Evolutionary conservation across 1,140 invertebrate species (phyloP).

Genomic region (Drosophila hydei): DNA sequence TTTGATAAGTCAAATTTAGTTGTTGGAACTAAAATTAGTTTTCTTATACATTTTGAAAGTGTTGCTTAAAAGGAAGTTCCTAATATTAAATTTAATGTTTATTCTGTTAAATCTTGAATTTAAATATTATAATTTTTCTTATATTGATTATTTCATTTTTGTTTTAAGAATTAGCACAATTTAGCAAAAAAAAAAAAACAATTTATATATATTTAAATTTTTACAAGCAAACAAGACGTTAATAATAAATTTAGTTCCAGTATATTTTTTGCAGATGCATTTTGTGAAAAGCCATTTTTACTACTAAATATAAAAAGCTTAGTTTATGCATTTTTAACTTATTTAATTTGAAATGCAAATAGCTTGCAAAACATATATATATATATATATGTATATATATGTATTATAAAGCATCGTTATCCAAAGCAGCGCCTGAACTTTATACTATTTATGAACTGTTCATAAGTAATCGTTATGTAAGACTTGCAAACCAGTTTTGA

Average conservation of each 20-base stretch:
- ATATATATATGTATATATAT: neutral
- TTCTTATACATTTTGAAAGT: too few relatives aligned
- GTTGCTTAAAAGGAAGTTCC: too few relatives aligned
- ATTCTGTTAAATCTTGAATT: too few relatives aligned
- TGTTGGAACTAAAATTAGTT: too few relatives aligned
- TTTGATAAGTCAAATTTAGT: too few relatives aligned
- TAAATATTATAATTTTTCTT: too few relatives aligned
- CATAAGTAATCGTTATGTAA: slow-evolving; percentile 19
- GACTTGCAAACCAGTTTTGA: slow-evolving; percentile 35
- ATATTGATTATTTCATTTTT: too few relatives aligned
- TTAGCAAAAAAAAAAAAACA: too few relatives aligned
- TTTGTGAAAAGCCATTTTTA: neutral
- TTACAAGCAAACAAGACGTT: neutral
- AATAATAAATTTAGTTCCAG: neutral
- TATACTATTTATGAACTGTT: slow-evolving; percentile 23
- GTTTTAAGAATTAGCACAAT: too few relatives aligned
- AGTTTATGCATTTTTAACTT: neutral
- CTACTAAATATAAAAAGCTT: neutral
- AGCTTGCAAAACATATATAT: neutral
- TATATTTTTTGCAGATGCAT: neutral
- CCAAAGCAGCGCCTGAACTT: slow-evolving; percentile 24
- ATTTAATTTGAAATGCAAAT: neutral
- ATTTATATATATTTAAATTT: too few relatives aligned
- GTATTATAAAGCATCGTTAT: neutral
- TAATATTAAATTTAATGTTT: too few relatives aligned